These are phyloP conservation scores for Epinotia ramella DNA, from an alignment of 2,888 invertebrate species.

Conservation along the genomic window DNA sequence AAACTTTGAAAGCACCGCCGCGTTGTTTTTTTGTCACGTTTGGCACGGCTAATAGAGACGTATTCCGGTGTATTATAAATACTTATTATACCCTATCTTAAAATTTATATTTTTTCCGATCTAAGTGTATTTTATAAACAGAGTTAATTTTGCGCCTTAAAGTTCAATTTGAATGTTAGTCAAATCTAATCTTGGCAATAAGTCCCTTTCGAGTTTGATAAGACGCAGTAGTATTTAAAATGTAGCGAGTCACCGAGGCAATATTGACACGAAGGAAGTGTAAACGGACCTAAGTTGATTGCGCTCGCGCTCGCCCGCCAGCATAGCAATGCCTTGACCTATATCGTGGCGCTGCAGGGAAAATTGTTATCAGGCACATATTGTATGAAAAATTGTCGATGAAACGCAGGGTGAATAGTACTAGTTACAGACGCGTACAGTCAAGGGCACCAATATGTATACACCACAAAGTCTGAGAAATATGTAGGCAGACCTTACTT, in stretches of 20 bases:
- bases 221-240: conserved; percentile 21
- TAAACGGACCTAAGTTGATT: conserved; percentile 42
- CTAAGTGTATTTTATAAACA: no score
- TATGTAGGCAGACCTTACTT: no score
- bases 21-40: neutral
- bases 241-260: conserved; percentile 27
- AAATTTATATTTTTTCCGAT: no score
- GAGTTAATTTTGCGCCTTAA: neutral
- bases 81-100: no score
- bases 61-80: no score
- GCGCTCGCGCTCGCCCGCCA: conserved; percentile 32
- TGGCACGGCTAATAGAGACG: neutral
- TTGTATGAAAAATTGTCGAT: conserved; percentile 17
- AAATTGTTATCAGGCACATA: conserved; percentile 40
- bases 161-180: neutral
- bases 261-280: conserved; percentile 34
- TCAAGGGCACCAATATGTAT: no score
- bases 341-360: conserved; percentile 35
- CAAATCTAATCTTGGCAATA: neutral
- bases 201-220: conserved; percentile 2
- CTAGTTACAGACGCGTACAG: neutral
- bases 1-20: neutral
- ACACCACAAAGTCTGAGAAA: no score
- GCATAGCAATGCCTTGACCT: conserved; percentile 46
- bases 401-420: neutral